Evolutionary conservation across 2,888 invertebrate species (phyloP).

Genomic region (Masnerella sp.): DNA sequence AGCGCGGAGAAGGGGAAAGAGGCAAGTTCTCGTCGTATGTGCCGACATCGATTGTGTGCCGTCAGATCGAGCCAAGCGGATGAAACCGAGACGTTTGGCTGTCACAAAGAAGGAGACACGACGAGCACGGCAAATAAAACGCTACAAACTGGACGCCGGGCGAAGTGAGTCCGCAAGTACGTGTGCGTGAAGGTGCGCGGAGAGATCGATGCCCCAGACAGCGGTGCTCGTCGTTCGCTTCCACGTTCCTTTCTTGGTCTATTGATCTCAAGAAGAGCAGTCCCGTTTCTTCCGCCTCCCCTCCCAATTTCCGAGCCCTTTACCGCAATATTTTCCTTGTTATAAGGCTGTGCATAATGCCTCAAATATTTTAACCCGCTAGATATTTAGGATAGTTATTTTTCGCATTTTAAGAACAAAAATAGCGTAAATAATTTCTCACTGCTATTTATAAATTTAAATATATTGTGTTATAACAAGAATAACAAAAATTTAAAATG

Average conservation of each 20-base stretch:
- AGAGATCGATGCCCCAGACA: conserved; percentile 69
- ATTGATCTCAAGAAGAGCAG: conserved; percentile 65
- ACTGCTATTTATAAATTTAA: too few relatives aligned
- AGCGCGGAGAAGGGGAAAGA: not conserved
- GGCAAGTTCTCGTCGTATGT: conserved; percentile 14
- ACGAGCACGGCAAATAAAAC: conserved; percentile 60
- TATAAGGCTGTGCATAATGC: conserved; percentile 35
- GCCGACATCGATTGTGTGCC: conserved; percentile 25
- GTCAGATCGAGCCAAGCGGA: conserved; percentile 33
- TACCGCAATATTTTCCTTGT: conserved; percentile 29
- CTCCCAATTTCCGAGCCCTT: too few relatives aligned
- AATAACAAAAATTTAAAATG: too few relatives aligned
- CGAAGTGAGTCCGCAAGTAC: conserved; percentile 32
- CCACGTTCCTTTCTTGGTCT: conserved; percentile 67
- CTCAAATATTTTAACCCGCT: too few relatives aligned
- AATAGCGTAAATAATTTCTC: too few relatives aligned
- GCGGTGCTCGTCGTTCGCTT: conserved; percentile 66
- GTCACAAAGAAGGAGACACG: conserved; percentile 17
- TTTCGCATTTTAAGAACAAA: too few relatives aligned
- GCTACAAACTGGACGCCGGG: conserved; percentile 55
- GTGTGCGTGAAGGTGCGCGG: conserved; percentile 10
- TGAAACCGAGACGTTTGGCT: conserved; percentile 57
- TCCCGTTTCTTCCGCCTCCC: conserved; percentile 22
- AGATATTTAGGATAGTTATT: too few relatives aligned
- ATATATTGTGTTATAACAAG: too few relatives aligned